Evolutionary conservation across 2,113 vertebrate species (phyloP).

Genomic region (Zosterops hypoxanthus): DNA sequence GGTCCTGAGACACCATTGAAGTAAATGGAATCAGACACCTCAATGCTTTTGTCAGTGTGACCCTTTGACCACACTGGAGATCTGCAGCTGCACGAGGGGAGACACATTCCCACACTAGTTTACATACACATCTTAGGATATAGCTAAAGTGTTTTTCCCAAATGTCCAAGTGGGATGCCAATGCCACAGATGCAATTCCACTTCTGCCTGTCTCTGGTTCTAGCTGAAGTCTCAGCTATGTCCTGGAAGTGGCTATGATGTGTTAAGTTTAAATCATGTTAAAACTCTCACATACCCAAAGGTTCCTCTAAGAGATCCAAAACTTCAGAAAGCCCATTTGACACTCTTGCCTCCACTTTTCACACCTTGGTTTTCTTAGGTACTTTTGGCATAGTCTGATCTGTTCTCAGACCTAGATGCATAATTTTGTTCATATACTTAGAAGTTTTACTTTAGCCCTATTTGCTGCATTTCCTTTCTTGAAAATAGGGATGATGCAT

Average conservation of each 20-base stretch:
- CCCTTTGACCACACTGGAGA: neutral
- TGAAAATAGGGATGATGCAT: neutral
- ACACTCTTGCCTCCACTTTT: neutral
- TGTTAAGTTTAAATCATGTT: neutral
- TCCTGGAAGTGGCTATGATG: neutral
- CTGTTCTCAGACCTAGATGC: neutral
- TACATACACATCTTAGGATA: neutral
- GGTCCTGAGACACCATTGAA: neutral
- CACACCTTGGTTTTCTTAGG: neutral
- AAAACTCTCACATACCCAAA: neutral
- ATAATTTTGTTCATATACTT: neutral
- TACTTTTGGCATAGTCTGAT: neutral
- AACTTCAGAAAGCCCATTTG: neutral
- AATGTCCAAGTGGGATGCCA: fast-evolving
- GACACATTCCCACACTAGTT: neutral
- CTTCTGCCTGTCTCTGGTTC: neutral
- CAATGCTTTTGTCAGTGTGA: neutral
- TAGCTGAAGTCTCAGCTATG: neutral
- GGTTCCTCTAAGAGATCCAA: neutral
- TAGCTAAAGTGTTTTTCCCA: neutral
- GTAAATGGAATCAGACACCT: conserved; percentile 8
- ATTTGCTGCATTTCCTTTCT: neutral
- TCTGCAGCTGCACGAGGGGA: neutral
- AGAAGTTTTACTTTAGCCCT: neutral
- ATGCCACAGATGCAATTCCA: neutral